Evolutionary conservation across 2,888 invertebrate genomes (phyloP), one percentile per base, ranked within the genome.

Genomic region (Bembecia ichneumoniformis): DNA sequence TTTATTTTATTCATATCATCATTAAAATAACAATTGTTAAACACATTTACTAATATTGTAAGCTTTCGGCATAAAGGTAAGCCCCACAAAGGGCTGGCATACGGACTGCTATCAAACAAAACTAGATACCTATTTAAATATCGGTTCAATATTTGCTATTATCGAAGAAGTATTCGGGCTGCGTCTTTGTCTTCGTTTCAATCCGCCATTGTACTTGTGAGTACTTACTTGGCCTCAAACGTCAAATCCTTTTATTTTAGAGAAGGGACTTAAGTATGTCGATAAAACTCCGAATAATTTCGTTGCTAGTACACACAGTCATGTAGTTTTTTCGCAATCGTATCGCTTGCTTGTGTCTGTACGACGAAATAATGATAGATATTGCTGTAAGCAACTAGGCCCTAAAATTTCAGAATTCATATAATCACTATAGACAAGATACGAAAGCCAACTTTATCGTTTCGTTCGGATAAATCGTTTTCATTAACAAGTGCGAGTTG

Each of bases 181-280:
- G 28, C 68, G 68, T 75, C 78, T 82, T 84, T 81, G 82, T 82
- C 82, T 81, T 59, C 61, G 59, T 67, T 66, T 76, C 75, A 77
- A 87, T 86, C 83, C 82, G 74, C 75, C 79, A 74, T 78, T 80
- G 71, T 77, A 72, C 71, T 72, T 74, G 76, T 71, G 9, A 28
- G 28, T 28, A 28, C 9, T 28, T 64, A 44, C 68, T 72, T 70
- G 65, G 66, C 66, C 68, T 82, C 80, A 77, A 82, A 83, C 71
- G 78, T 82, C 86, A 86, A 58, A 87, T 86, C 87, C 86, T 84
- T 87, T 87, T 84, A 86, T 63, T 66, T 56, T 69, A 80, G 80
- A 56, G 49, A 66, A 40, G 76, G 52, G 54, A 52, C 49, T 48
- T 1, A n/a, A 11, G 2, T 13, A n/a, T 40, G 11, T 40, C 40